Base-by-base conservation (phyloP, 1,140 invertebrate genomes). In the Pseudobourletiella spinata region DNA sequence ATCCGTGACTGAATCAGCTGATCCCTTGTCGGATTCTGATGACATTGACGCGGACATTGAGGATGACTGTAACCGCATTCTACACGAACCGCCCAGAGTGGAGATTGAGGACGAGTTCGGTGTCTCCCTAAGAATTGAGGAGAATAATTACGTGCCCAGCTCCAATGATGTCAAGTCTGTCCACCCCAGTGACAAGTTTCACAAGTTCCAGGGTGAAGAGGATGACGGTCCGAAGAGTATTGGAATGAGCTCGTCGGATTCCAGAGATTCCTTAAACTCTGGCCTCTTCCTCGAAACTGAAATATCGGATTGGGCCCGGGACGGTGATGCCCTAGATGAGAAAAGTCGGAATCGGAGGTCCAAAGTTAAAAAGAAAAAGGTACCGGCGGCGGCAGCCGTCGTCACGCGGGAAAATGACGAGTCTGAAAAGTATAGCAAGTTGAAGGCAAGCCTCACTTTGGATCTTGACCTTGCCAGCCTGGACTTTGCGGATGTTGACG, bases 271-370 rank as follows among this genome's bases (percentile, higher is more conserved):
- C 1, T 42, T 70, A 16, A 65, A 67, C 29, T 63, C 62, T 15
- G 70, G 61, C 2, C 26, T 68, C 2, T 68, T 88, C 14, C 89
- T 88, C 0, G 89, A 91, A 74, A 89, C 87, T 0, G 88, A 91
- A 72, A 75, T 89, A 14, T 90, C 87, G 0, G 88, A 91, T 73
- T 90, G 87, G 88, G 87, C 86, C 0, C 80, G 83, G 1, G 87
- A 89, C 66, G 84, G 83, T 64, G 57, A 61, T 22, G 54, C 43
- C 25, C 3, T 16, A 11, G 26, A 24, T 22, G 16, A 16, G 6
- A 22, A 28, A 26, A 48, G 28, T 76, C 61, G 74, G 80, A n/a
- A 78, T 74, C 3, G 79, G 76, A 32, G 22, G 11, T 18, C 8
- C 71, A 75, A 44, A 72, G 77, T 61, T 30, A 57, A 65, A 58